phyloP scores from a whole-genome alignment of 2,888 invertebrate genomes.

The Synanthedon myopaeformis region DNA sequence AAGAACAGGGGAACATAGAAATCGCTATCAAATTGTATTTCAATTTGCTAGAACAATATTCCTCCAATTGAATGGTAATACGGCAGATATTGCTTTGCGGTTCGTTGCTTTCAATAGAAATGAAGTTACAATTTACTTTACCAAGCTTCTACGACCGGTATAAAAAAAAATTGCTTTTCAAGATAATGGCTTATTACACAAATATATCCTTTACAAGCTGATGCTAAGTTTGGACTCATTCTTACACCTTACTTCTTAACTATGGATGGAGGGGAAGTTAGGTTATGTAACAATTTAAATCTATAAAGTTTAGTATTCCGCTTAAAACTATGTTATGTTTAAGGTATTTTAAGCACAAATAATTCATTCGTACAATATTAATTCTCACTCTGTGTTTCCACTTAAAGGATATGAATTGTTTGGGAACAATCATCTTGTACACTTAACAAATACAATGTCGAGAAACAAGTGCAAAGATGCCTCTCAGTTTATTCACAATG shows the following conservation, averaged over 20 bases:
- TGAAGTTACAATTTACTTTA: not conserved
- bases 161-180: too few relatives aligned
- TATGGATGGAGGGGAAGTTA: not conserved
- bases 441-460: not conserved
- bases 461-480: not conserved
- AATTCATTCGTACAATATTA: too few relatives aligned
- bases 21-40: not conserved
- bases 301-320: too few relatives aligned
- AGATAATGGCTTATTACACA: too few relatives aligned
- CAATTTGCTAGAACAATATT: not conserved
- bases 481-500: not conserved
- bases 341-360: too few relatives aligned
- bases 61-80: not conserved
- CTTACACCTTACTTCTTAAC: not conserved
- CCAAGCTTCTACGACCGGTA: too few relatives aligned
- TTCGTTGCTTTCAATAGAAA: not conserved
- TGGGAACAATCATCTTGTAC: not conserved
- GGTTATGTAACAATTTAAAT: not conserved
- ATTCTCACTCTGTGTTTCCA: not conserved
- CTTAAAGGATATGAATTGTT: not conserved
- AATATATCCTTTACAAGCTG: too few relatives aligned
- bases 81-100: not conserved
- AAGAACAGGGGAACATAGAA: not conserved
- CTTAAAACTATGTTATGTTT: too few relatives aligned
- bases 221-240: not conserved